These are phyloP conservation scores for Diphyllodes magnificus DNA, from an alignment of 2,113 vertebrate genomes.

Conservation along the genomic window DNA sequence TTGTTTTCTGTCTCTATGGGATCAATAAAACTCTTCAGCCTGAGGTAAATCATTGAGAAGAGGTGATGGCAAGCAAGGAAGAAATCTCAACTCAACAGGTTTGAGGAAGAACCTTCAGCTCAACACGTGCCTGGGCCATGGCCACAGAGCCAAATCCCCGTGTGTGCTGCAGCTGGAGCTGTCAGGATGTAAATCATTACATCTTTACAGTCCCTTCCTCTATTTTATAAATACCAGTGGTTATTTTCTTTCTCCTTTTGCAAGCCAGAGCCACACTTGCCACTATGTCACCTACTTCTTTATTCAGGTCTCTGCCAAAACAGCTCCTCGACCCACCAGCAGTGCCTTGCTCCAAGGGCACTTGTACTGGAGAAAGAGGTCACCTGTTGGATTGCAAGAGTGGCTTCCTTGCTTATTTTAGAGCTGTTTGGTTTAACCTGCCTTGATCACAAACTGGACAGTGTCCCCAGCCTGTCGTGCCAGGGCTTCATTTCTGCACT, in stretches of 20 bases:
- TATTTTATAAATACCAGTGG: slow-evolving; percentile 40
- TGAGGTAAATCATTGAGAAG: not conserved
- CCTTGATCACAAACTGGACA: not conserved
- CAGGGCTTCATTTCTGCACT: not conserved
- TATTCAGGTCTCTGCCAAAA: not conserved
- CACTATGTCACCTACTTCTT: not conserved
- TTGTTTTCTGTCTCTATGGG: not conserved
- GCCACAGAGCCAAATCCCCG: not conserved
- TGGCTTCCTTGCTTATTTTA: not conserved
- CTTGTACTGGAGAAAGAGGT: not conserved
- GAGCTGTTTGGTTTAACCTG: slow-evolving; percentile 3
- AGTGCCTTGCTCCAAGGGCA: not conserved
- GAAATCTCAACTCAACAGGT: not conserved
- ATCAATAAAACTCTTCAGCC: not conserved
- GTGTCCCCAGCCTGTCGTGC: not conserved
- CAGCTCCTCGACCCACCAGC: not conserved
- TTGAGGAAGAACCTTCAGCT: not conserved
- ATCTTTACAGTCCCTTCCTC: slow-evolving; percentile 28
- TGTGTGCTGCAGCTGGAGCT: not conserved
- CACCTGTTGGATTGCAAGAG: slow-evolving; percentile 10
- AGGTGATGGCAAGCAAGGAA: not conserved
- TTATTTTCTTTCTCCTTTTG: not conserved
- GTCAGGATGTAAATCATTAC: not conserved
- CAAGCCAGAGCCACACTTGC: not conserved
- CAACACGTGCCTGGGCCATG: not conserved